Evolutionary conservation across 2,113 vertebrate species (phyloP).

Genomic region (Polypterus senegalus): DNA sequence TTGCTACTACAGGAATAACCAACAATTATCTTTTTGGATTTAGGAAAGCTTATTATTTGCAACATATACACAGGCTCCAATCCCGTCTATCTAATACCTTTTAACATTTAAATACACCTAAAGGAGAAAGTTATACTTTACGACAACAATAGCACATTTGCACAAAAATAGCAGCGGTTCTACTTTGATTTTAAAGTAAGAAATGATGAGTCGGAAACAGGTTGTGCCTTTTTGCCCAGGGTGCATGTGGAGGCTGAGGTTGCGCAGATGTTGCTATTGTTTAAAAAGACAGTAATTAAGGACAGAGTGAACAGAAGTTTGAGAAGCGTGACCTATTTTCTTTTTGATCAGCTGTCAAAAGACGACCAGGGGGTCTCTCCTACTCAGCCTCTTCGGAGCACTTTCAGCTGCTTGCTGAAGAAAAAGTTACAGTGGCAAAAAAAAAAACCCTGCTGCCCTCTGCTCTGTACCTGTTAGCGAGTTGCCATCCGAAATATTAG

Average conservation of each 20-base stretch:
- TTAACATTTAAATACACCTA: background rate
- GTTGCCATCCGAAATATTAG: no score
- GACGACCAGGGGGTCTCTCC: slow-evolving; percentile 50
- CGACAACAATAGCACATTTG: background rate
- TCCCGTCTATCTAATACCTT: background rate
- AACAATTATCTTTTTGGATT: no score
- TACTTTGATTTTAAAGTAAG: slow-evolving; percentile 27
- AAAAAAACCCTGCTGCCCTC: no score
- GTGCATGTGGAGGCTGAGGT: slow-evolving; percentile 47
- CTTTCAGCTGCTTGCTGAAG: slow-evolving; percentile 46
- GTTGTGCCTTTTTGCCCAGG: slow-evolving; percentile 29
- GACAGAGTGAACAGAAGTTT: slow-evolving; percentile 56
- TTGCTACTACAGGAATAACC: no score
- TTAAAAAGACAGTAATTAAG: slow-evolving; percentile 65
- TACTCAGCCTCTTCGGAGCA: slow-evolving; percentile 39
- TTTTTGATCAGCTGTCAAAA: slow-evolving; percentile 67
- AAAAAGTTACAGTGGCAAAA: no score
- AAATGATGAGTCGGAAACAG: slow-evolving; percentile 35
- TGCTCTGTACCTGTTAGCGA: no score
- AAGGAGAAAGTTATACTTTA: background rate
- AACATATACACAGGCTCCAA: background rate
- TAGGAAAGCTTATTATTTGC: no score
- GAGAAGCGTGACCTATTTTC: slow-evolving; percentile 67
- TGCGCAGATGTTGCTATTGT: slow-evolving; percentile 71
- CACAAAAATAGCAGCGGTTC: slow-evolving; percentile 8